Conservation (phyloP, 2,888 invertebrate genomes). For the Ptychoptera contaminata region DNA sequence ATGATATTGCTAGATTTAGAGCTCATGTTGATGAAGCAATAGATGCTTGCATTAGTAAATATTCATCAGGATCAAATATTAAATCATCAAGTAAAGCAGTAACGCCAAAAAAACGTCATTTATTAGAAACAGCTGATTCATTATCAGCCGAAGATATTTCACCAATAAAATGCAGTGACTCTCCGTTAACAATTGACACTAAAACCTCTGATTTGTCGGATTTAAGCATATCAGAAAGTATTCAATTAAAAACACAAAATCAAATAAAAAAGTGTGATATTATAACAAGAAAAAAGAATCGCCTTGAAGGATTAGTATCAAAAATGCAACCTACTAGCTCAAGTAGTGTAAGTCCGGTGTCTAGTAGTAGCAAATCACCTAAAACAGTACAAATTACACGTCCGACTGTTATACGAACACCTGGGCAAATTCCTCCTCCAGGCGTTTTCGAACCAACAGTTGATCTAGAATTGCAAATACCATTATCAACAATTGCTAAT, state of each 20-base stretch:
- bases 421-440: slow-evolving; percentile 33
- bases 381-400: slow-evolving; percentile 5
- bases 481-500: slow-evolving; percentile 37
- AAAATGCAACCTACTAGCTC: slow-evolving; percentile 30
- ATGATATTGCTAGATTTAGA: slow-evolving; percentile 17
- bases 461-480: slow-evolving; percentile 50
- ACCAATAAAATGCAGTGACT: slow-evolving; percentile 14
- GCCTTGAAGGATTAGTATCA: slow-evolving; percentile 43
- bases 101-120: slow-evolving; percentile 59
- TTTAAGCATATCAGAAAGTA: not conserved
- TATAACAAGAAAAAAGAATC: slow-evolving; percentile 45
- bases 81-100: slow-evolving; percentile 33
- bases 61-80: slow-evolving; percentile 25
- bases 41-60: slow-evolving; percentile 14
- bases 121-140: slow-evolving; percentile 36
- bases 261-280: slow-evolving; percentile 32
- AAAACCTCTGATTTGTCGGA: slow-evolving; percentile 13
- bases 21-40: not conserved
- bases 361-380: slow-evolving; percentile 1
- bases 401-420: slow-evolving; percentile 2
- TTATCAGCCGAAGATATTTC: not conserved
- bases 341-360: not conserved
- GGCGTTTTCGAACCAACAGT: slow-evolving; percentile 55
- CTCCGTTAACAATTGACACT: slow-evolving; percentile 23
- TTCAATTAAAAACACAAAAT: slow-evolving; percentile 9